Percentiles rank a stretch among this genome's conserved stretches.
These are phyloP conservation scores for Danio jaintianensis DNA, from an alignment of 2,797 vertebrate genomes.

Conservation along the genomic window DNA sequence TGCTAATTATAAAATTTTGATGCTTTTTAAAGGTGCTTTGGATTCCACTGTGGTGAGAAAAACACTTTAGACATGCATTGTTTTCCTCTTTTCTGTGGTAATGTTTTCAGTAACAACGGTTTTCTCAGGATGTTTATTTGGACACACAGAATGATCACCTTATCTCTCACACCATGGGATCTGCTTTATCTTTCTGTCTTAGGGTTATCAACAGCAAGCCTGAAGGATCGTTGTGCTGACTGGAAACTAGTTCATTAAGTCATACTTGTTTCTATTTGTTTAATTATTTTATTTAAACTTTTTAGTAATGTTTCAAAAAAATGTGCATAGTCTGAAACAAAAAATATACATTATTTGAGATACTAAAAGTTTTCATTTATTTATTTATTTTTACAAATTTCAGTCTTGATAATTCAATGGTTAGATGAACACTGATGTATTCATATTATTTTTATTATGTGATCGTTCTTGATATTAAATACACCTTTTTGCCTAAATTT, in stretches of 20 bases:
- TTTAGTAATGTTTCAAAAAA: too few species aligned
- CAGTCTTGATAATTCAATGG: too few species aligned
- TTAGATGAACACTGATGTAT: too few species aligned
- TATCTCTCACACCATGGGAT: constrained; percentile 42
- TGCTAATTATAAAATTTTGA: not conserved
- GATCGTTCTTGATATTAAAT: too few species aligned
- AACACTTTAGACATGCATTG: not conserved
- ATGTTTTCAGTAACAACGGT: constrained; percentile 18
- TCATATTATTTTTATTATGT: too few species aligned
- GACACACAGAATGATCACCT: constrained; percentile 17
- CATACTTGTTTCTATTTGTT: constrained; percentile 17
- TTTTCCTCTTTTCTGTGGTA: constrained; percentile 28
- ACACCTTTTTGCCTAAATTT: too few species aligned
- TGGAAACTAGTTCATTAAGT: constrained; percentile 27
- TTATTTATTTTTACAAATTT: too few species aligned
- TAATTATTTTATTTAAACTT: too few species aligned
- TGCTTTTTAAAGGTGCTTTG: not conserved
- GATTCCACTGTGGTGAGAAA: not conserved
- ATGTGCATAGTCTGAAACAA: too few species aligned
- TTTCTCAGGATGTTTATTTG: constrained; percentile 43
- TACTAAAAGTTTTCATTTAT: too few species aligned
- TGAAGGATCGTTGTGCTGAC: constrained; percentile 23
- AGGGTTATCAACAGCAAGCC: constrained; percentile 32
- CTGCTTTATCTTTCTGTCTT: constrained; percentile 41
- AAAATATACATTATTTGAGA: too few species aligned